Conservation (phyloP, 2,888 invertebrate genomes). For the Spilosoma lubricipeda region DNA sequence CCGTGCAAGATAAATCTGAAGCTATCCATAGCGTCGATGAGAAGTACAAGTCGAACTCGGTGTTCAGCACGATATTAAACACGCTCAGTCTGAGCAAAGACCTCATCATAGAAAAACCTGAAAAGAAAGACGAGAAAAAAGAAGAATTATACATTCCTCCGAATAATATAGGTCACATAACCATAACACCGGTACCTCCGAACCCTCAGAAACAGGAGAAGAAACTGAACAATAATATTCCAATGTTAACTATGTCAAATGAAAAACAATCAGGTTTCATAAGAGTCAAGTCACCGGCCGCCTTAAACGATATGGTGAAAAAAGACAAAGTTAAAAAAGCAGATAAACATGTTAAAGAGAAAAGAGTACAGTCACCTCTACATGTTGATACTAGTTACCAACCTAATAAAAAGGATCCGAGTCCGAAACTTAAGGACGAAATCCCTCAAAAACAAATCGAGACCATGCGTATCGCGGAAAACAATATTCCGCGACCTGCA, state of each 20-base stretch:
- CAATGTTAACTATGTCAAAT: conserved; percentile 8
- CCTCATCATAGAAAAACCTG: conserved; percentile 67
- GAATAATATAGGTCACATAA: conserved; percentile 79
- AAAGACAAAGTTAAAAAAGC: conserved; percentile 64
- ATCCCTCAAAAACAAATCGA: conserved; percentile 74
- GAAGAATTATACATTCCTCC: conserved; percentile 76
- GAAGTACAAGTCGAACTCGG: conserved; percentile 54
- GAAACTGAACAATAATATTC: conserved; percentile 53
- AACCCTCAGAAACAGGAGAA: conserved; percentile 59
- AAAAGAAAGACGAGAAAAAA: conserved; percentile 64
- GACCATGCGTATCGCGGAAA: conserved; percentile 72
- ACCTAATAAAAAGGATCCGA: conserved; percentile 66
- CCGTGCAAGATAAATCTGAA: conserved; percentile 49
- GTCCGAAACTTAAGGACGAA: conserved; percentile 71
- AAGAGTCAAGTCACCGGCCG: conserved; percentile 79
- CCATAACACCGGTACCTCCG: conserved; percentile 76
- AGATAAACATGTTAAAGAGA: conserved; percentile 64
- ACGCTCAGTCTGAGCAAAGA: conserved; percentile 68
- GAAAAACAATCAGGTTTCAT: conserved; percentile 69
- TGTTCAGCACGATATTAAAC: conserved; percentile 65
- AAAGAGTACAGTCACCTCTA: conserved; percentile 63
- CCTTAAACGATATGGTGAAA: conserved; percentile 78
- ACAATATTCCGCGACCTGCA: conserved; percentile 76
- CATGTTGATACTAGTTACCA: conserved; percentile 74
- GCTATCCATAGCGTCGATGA: conserved; percentile 34